Evolutionary conservation across 2,888 invertebrate species (phyloP).

Genomic region (Stramonita haemastoma): DNA sequence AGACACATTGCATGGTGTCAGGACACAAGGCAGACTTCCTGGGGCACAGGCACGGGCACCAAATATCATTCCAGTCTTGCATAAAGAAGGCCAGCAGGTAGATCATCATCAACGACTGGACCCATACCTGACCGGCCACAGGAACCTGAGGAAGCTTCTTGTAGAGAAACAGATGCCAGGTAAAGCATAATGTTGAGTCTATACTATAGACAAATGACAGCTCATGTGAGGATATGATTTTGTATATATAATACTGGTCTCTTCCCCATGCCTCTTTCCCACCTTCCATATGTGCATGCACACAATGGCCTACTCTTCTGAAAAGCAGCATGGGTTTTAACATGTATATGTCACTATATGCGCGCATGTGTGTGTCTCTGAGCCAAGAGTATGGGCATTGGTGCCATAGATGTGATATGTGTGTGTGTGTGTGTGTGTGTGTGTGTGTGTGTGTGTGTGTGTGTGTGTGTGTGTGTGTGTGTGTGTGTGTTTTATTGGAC

Average conservation of each 20-base stretch:
- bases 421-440: neutral
- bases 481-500: no score
- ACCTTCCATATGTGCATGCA: no score
- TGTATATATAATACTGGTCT: no score
- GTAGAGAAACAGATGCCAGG: conserved; percentile 65
- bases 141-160: conserved; percentile 56
- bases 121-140: neutral
- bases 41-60: neutral
- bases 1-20: neutral
- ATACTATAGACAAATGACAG: neutral
- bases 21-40: neutral
- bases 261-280: no score
- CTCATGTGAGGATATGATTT: neutral
- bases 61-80: neutral
- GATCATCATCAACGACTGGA: neutral
- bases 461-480: no score
- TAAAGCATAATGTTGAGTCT: conserved; percentile 34
- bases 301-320: no score
- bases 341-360: no score
- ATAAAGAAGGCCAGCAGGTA: neutral
- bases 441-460: neutral
- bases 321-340: no score
- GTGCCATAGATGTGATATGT: neutral
- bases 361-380: no score
- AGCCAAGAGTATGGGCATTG: no score